Percentiles rank a stretch among this genome's conserved stretches.
phyloP scores from a whole-genome alignment of 2,113 vertebrate species.

The Steatornis caripensis region DNA sequence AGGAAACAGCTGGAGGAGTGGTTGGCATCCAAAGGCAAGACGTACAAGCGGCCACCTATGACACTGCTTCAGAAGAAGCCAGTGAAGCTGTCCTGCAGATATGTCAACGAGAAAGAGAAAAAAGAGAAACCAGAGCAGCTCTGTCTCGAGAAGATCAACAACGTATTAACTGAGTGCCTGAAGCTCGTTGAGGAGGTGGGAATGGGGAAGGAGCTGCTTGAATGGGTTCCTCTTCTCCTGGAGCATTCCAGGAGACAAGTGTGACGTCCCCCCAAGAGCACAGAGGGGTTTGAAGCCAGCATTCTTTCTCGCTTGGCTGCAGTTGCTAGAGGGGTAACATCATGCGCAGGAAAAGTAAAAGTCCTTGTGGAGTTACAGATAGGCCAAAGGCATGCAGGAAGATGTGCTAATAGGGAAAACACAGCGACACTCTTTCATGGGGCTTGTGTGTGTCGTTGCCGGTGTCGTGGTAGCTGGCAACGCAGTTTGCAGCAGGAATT shows the following conservation, averaged over 20 bases:
- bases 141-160: constrained; percentile 68
- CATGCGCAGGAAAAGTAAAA: not conserved
- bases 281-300: not conserved
- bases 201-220: not conserved
- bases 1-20: constrained; percentile 89
- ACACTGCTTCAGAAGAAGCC: constrained; percentile 48
- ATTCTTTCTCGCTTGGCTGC: not conserved
- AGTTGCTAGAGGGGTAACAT: not conserved
- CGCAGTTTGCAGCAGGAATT: not conserved
- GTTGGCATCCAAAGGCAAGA: constrained; percentile 82
- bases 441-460: fast-evolving
- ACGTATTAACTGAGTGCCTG: constrained; percentile 80
- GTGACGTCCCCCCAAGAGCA: not conserved
- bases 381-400: not conserved
- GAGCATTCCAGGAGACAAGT: not conserved
- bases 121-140: constrained; percentile 68
- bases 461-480: too few species aligned
- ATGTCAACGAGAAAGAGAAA: constrained; percentile 74
- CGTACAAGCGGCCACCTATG: constrained; percentile 92
- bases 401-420: fast-evolving
- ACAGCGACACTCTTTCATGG: fast-evolving
- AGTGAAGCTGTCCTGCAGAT: constrained; percentile 59
- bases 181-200: constrained; percentile 78
- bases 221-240: not conserved
- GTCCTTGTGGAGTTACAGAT: fast-evolving